Evolutionary conservation across 2,113 vertebrate genomes (phyloP), one percentile per base, ranked within the genome.

Genomic region (Pelodiscus sinensis): DNA sequence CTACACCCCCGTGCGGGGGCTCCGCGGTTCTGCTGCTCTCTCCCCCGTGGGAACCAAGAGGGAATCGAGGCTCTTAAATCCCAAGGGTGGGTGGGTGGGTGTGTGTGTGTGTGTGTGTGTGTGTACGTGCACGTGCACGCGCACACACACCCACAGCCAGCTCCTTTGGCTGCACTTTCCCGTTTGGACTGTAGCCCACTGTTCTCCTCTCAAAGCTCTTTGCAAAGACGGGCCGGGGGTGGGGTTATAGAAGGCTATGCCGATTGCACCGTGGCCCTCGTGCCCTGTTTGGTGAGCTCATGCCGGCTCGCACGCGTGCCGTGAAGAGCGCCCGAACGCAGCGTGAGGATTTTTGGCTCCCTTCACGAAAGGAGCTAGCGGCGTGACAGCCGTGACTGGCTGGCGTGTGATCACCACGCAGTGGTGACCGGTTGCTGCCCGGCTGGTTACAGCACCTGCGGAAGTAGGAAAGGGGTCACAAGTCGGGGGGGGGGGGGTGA

Each of bases 341-440:
- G 5, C 44, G 44, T 44, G 44, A 44, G 44, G 44, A 44, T 44
- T 44, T 44, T 44, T 44, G 44, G 44, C 44, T 44, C 44, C 44
- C 44, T 44, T 44, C 44, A 6, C 44, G 7, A 44, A 44, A 44
- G 44, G 44, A 44, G 44, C 44, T 44, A 44, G 44, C 44, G 44
- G 44, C 44, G 44, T 44, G 44, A 44, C 44, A 6, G 44, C 44
- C 6, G 6, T 44, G 44, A 44, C 44, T 44, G 44, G 44, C 7
- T 5, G 44, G 44, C 5, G 29, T n/a, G 62, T 8, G 2, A n/a
- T 68, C 8, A 1, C 31, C 16, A 4, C 4, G 8, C 31, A n/a
- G 4, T 19, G 4, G 29, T n/a, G 62, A 68, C n/a, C 18, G 19
- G 8, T n/a, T 8, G 6, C 31, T 16, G 2, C 5, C 5, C 44